phyloP scores from a whole-genome alignment of 30 jellyfish, hydroid and myxozoan species.

The Haliclystus octoradiatus region DNA sequence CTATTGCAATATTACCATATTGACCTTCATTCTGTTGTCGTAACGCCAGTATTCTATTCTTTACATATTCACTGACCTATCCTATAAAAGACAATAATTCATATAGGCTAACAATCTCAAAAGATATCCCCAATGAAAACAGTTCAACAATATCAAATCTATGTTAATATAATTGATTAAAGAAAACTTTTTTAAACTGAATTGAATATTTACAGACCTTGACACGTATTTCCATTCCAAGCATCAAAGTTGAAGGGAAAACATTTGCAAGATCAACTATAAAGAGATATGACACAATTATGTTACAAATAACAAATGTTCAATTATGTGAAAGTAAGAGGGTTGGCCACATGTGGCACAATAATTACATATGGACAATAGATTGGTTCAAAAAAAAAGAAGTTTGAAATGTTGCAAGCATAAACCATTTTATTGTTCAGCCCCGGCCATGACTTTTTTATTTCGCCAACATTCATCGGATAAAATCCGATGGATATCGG shows the following conservation, averaged over 20 bases:
- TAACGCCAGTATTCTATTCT: conserved; percentile 55
- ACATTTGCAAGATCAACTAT: conserved; percentile 52
- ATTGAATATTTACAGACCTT: conserved; percentile 24
- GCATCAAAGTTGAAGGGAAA: conserved; percentile 69
- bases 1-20: conserved; percentile 62
- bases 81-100: background rate
- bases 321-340: too few relatives aligned
- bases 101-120: background rate
- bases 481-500: too few relatives aligned
- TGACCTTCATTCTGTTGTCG: conserved; percentile 45
- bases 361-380: too few relatives aligned
- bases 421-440: too few relatives aligned
- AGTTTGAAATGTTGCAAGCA: too few relatives aligned
- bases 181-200: background rate
- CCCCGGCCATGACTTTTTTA: too few relatives aligned
- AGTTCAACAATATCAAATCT: background rate
- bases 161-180: background rate
- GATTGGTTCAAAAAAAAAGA: too few relatives aligned
- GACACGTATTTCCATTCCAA: conserved; percentile 91
- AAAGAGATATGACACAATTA: background rate
- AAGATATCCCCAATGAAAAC: background rate
- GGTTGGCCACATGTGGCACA: too few relatives aligned
- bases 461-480: too few relatives aligned
- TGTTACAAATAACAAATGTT: too few relatives aligned
- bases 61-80: conserved; percentile 68